phyloP scores from a whole-genome alignment of 2,113 vertebrate genomes.

The Datnioides undecimradiatus region DNA sequence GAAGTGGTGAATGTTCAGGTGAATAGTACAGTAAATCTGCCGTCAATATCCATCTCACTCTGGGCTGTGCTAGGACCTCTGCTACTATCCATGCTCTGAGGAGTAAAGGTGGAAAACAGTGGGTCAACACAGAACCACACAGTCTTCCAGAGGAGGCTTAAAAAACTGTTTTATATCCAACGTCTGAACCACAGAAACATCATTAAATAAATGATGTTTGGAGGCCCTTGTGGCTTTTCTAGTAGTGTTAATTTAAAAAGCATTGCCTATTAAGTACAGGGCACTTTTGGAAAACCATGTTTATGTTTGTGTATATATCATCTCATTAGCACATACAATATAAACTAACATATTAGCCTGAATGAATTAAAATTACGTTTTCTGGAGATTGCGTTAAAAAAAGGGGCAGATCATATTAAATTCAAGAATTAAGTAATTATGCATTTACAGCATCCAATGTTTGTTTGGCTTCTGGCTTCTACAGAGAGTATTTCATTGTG shows the following conservation, averaged over 20 bases:
- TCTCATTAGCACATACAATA: neutral
- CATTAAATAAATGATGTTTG: constrained; percentile 21
- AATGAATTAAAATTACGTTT: neutral
- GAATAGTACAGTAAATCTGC: constrained; percentile 12
- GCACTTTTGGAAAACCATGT: neutral
- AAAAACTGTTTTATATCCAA: constrained; percentile 23
- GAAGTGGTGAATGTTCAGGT: constrained; percentile 17
- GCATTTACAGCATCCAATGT: neutral
- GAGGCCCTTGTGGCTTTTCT: neutral
- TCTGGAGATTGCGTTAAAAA: neutral
- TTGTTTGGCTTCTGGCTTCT: neutral
- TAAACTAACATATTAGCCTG: neutral
- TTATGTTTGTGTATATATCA: neutral
- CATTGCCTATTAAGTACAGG: neutral
- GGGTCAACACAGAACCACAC: constrained; percentile 9
- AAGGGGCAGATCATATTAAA: neutral
- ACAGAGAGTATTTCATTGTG: neutral
- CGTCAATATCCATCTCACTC: constrained; percentile 17
- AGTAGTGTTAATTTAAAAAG: neutral
- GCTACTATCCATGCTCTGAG: neutral
- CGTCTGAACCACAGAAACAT: neutral
- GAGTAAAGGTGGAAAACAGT: neutral
- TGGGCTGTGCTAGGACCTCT: constrained; percentile 3
- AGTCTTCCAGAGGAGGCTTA: constrained; percentile 1
- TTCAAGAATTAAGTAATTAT: neutral